Base-by-base conservation (phyloP, 2,888 invertebrate species). In the Crematogaster levior region DNA sequence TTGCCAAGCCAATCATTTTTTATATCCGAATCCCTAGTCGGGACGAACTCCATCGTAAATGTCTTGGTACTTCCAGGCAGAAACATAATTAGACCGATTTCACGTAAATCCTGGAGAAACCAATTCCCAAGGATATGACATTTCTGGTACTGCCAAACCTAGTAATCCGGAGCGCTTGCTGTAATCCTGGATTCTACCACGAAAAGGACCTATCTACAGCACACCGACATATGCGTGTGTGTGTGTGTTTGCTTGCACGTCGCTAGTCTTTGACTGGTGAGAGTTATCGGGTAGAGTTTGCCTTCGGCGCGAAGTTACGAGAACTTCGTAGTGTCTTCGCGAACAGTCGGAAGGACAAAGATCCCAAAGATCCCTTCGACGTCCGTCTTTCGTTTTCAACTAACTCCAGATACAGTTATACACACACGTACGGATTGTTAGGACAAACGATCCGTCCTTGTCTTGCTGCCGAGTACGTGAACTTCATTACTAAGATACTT, bases 301-400 rank as follows among this genome's bases (percentile, higher is more conserved):
- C 91, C 90, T 87, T 92, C 92, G 91, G 90, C 88, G 82, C 84
- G 82, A 90, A 92, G 92, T 92, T 92, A 90, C 88, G 85, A 66
- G 89, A 90, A 85, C 81, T 58, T 82, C 61, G 24, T 56, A 12
- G 60, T 70, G 82, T 81, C 80, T 61, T 77, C 61, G 30, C 48
- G 74, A 51, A 12, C 46, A 66, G 15, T 27, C 63, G 63, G 61
- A 65, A 79, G 58, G 77, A 86, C 86, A 86, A 82, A 81, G 77
- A 56, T 53, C 48, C 43, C 12, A 30, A 72, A n/a, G n/a, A 63
- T 46, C 48, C 43, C 43, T 21, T 40, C 66, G 72, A 74, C 63
- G 56, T 79, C 46, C 63, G 61, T 58, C 60, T 53, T 82, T 75
- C 48, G 68, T 63, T 82, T 81, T 75, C 75, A 30, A 68, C 77